Percentiles rank a stretch among this genome's conserved stretches.
Conservation (phyloP, 2,113 vertebrate species). For the Gulo gulo region DNA sequence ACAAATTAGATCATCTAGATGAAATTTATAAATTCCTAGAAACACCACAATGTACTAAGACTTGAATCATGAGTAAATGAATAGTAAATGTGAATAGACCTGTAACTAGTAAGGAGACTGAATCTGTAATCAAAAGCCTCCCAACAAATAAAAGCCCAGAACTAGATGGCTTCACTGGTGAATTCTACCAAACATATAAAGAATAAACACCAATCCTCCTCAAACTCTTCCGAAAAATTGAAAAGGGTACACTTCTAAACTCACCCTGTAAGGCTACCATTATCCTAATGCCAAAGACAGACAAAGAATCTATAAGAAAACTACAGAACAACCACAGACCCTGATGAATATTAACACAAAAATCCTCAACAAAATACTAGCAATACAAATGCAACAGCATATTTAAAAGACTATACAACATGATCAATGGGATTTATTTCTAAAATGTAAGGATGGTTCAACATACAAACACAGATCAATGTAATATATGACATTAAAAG, state of each 20-base stretch:
- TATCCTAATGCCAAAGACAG: background rate
- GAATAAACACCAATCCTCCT: background rate
- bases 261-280: background rate
- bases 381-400: background rate
- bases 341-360: background rate
- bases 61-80: background rate
- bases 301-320: background rate
- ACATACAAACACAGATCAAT: background rate
- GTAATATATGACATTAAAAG: background rate
- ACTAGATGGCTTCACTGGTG: background rate
- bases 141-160: background rate
- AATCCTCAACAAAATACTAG: background rate
- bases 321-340: background rate
- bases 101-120: background rate
- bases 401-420: background rate
- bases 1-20: background rate
- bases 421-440: background rate
- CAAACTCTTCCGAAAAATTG: background rate
- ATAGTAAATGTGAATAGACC: background rate
- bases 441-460: background rate
- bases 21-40: background rate
- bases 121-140: background rate
- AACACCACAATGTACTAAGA: background rate
- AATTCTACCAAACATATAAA: background rate
- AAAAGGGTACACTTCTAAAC: background rate